Percentiles rank a stretch among this genome's conserved stretches.
Evolutionary conservation across 92 coral and sea anemone genomes (phyloP).

Genomic region (Anthopleura xanthogrammica): DNA sequence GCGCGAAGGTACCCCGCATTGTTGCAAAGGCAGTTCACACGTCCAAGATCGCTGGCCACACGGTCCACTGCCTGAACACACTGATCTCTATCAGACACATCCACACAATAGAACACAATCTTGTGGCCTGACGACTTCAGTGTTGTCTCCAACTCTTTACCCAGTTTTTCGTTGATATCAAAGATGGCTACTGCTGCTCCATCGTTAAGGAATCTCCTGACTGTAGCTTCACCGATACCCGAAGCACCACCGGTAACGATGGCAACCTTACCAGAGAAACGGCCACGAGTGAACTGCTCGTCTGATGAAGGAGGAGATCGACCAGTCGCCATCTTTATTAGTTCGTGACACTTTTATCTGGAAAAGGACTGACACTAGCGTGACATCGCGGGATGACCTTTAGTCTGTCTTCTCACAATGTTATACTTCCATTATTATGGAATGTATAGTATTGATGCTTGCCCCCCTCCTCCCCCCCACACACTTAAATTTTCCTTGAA

Average conservation of each 20-base stretch:
- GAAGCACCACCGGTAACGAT: constrained; percentile 30
- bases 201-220: constrained; percentile 56
- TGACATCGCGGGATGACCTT: too few species aligned
- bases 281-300: too few species aligned
- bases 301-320: too few species aligned
- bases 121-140: constrained; percentile 39
- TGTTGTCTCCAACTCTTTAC: constrained; percentile 39
- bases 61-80: constrained; percentile 52
- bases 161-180: constrained; percentile 54
- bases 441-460: too few species aligned
- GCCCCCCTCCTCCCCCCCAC: too few species aligned
- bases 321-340: too few species aligned
- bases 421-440: too few species aligned
- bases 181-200: constrained; percentile 64
- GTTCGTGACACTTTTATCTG: too few species aligned
- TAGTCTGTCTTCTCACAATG: too few species aligned
- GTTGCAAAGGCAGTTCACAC: constrained; percentile 47
- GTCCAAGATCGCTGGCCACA: constrained; percentile 44
- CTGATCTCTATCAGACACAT: constrained; percentile 51
- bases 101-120: constrained; percentile 45
- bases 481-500: too few species aligned
- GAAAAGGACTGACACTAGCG: too few species aligned
- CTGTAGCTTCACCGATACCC: constrained; percentile 62
- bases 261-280: too few species aligned
- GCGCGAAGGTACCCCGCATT: constrained; percentile 31